Base-by-base conservation (phyloP, 2,888 invertebrate genomes). In the Chouioia cunea region DNA sequence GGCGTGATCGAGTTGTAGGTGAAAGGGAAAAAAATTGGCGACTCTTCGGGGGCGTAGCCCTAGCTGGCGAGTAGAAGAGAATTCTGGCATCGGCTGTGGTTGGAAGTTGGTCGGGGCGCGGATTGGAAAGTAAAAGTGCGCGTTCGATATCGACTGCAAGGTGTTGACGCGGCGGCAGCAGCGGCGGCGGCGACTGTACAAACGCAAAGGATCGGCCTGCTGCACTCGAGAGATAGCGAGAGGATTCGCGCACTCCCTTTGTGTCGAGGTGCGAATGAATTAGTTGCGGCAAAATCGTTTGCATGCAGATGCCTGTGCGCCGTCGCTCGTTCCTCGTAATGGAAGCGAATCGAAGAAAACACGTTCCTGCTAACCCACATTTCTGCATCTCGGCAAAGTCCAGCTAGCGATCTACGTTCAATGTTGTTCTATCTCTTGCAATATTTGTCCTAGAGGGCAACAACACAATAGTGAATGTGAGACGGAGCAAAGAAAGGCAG, bases 121-220 rank as follows among this genome's bases (percentile, higher is more conserved):
- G 72, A 72, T 72, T 68, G 68, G 72, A 72, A 72, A 72, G 72
- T 72, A 72, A 72, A 69, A 72, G 68, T 69, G 64, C 46, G 53
- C n/a, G 15, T 27, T 15, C 56, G 15, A 16, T 54, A 20, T 54
- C 20, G 14, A n/a, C 20, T 23, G 22, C 15, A 18, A 36, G 23
- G 23, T 8, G 54, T 22, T 4, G 16, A 4, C 54, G 27, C 70
- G 23, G 15, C 14, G 2, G 18, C 43, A 2, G 10, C n/a, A 12
- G 43, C 57, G 12, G 27, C 56, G n/a, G 46, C 54, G 48, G 43
- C n/a, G n/a, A 20, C 57, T n/a, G 57, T 16, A 44, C 18, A 53
- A 20, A 50, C 36, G 70, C 48, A 59, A 62, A n/a, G 56, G 48
- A 18, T n/a, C n/a, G n/a, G n/a, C n/a, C n/a, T n/a, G n/a, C n/a